These are phyloP conservation scores for Trachurus trachurus DNA, from an alignment of 2,797 vertebrate genomes.

Conservation along the genomic window DNA sequence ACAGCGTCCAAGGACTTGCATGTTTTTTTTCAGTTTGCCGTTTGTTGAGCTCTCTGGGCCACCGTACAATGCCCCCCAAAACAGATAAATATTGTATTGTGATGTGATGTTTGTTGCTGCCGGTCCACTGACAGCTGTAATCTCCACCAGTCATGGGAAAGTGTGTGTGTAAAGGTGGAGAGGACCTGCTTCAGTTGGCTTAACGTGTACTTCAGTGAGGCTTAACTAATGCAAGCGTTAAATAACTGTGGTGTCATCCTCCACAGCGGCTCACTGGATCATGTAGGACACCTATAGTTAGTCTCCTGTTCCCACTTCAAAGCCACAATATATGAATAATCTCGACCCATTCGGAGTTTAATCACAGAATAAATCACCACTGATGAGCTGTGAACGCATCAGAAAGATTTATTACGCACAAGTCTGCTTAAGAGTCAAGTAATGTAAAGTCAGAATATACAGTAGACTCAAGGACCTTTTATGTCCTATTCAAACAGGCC, in stretches of 20 bases:
- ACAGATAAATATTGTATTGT: too few relatives aligned
- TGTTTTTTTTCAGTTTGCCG: too few relatives aligned
- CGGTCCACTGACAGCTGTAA: constrained; percentile 15
- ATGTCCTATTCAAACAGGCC: constrained; percentile 54
- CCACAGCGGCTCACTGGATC: constrained; percentile 55
- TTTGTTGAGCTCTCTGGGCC: too few relatives aligned
- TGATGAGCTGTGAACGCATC: constrained; percentile 46
- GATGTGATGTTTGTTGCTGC: background rate
- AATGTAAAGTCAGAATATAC: constrained; percentile 45
- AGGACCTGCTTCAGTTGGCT: constrained; percentile 52
- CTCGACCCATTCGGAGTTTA: constrained; percentile 20
- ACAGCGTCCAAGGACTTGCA: too few relatives aligned
- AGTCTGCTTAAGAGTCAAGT: constrained; percentile 38
- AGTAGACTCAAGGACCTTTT: constrained; percentile 56
- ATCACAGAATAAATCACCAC: constrained; percentile 32
- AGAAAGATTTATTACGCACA: constrained; percentile 30
- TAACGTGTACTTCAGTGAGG: constrained; percentile 60
- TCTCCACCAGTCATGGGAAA: constrained; percentile 29
- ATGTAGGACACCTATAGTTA: constrained; percentile 67
- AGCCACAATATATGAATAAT: constrained; percentile 49
- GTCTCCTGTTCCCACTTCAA: constrained; percentile 52
- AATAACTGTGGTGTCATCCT: constrained; percentile 61
- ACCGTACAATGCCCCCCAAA: too few relatives aligned
- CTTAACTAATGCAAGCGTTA: constrained; percentile 66
- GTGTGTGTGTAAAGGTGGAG: constrained; percentile 29